phyloP scores from a whole-genome alignment of 2,888 invertebrate genomes.

The Yponomeuta cagnagella region DNA sequence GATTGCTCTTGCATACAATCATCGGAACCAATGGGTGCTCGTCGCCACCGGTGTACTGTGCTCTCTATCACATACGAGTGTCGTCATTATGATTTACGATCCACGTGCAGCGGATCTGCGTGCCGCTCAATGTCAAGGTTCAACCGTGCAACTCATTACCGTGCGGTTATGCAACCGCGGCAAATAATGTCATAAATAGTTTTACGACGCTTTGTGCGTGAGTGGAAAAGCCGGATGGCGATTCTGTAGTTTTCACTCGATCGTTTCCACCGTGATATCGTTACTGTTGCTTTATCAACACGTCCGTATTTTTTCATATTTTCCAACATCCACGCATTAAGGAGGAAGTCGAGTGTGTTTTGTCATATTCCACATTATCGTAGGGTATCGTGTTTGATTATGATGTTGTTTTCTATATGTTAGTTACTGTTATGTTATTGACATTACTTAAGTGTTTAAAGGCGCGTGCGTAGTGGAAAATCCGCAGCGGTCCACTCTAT shows the following conservation, averaged over 20 bases:
- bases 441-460: not conserved
- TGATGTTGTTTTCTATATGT: not conserved
- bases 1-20: not conserved
- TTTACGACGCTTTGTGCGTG: constrained; percentile 37
- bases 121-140: constrained; percentile 71
- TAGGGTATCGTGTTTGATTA: not conserved
- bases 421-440: not conserved
- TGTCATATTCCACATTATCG: not conserved
- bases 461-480: constrained; percentile 26
- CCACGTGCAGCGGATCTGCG: constrained; percentile 62
- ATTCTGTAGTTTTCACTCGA: not conserved
- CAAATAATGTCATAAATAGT: constrained; percentile 59
- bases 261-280: not conserved
- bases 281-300: not conserved
- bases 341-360: not conserved
- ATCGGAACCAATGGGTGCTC: not conserved
- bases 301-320: not conserved
- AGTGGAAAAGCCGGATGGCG: constrained; percentile 25
- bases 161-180: constrained; percentile 60
- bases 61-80: not conserved
- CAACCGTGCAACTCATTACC: constrained; percentile 33
- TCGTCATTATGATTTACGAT: constrained; percentile 40
- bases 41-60: not conserved
- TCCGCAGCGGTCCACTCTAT: constrained; percentile 17
- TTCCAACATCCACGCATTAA: not conserved